Base-by-base conservation (phyloP, 2,888 invertebrate genomes). In the Nasonia oneida region DNA sequence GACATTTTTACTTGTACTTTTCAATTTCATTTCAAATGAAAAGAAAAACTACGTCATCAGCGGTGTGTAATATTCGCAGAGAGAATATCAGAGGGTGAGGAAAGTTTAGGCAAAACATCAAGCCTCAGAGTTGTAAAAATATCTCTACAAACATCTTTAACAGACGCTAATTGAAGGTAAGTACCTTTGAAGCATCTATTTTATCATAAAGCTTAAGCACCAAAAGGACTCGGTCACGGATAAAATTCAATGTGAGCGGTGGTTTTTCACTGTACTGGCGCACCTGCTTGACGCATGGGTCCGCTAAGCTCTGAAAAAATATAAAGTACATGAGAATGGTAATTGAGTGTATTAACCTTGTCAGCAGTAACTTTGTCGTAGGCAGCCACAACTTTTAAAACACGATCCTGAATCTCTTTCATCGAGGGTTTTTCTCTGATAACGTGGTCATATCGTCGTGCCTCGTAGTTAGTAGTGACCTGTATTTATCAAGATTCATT, bases 121-220 rank as follows among this genome's bases (percentile, higher is more conserved):
- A 53, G 18, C 50, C 29, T 39, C 33, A 33, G 10, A 76, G 78
- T 80, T 61, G 39, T 81, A 81, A 87, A 85, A 84, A 86, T 64
- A 42, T 86, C 64, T 67, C 10, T 64, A 29, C 42, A 50, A 70
- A 53, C 84, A 85, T 75, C 42, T 83, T 86, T 70, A 61, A 70
- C 42, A 81, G 23, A 76, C 42, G 18, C 71, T 84, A 83, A 78
- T 77, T 57, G 50, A 75, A 86, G 84, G 78, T 71, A 86, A 91
- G 89, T 91, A 99, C 99, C 98, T 99, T 98, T 91, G 96, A 95
- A 90, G 98, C 96, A 93, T 97, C 96, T 94, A 99, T 95, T 96
- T 99, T 99, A 95, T 99, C 99, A 95, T 98, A 99, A 90, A 99
- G 96, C 95, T 97, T 97, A 92, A 99, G 96, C 89, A 99, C 98